These are phyloP conservation scores for Hydractinia symbiolongicarpus DNA, from an alignment of 30 jellyfish, hydroid and myxozoan species.

Conservation along the genomic window DNA sequence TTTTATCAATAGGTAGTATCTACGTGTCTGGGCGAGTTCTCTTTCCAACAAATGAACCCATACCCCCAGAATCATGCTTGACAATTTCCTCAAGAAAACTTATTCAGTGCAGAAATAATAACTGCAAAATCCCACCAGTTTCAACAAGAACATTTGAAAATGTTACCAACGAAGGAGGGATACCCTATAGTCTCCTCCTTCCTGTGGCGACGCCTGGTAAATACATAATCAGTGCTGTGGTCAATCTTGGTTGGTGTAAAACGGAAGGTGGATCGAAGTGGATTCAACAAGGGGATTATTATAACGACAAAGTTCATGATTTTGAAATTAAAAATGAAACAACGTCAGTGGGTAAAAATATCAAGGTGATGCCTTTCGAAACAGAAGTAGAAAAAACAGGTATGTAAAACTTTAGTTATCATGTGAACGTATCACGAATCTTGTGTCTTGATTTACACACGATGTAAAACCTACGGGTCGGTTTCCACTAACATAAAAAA, in stretches of 20 bases:
- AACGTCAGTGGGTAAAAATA: constrained; percentile 26
- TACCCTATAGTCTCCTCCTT: constrained; percentile 24
- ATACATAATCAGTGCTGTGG: constrained; percentile 38
- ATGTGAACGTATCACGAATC: too few species aligned
- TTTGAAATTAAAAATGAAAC: constrained; percentile 26
- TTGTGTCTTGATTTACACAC: too few species aligned
- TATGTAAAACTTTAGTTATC: not conserved
- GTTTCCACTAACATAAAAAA: too few species aligned
- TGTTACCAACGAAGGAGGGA: constrained; percentile 29
- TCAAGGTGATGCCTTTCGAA: constrained; percentile 7
- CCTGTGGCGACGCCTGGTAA: constrained; percentile 25
- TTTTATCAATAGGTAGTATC: constrained; percentile 17
- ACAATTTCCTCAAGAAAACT: constrained; percentile 32
- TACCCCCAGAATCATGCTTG: constrained; percentile 24
- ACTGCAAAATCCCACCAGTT: constrained; percentile 35
- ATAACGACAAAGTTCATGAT: constrained; percentile 37
- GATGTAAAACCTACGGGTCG: too few species aligned
- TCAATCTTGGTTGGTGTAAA: constrained; percentile 38
- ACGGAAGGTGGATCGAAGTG: constrained; percentile 25
- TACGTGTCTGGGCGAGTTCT: constrained; percentile 31
- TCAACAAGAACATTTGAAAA: constrained; percentile 30
- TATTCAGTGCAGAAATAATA: constrained; percentile 33
- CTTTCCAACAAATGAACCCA: constrained; percentile 11
- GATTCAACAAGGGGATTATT: constrained; percentile 33
- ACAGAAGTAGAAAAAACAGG: constrained; percentile 29